A percentile compares a stretch with the other conserved stretches of the same genome.
These are phyloP conservation scores for Drosophila anomalata DNA, from an alignment of 2,888 invertebrate species.

Conservation along the genomic window DNA sequence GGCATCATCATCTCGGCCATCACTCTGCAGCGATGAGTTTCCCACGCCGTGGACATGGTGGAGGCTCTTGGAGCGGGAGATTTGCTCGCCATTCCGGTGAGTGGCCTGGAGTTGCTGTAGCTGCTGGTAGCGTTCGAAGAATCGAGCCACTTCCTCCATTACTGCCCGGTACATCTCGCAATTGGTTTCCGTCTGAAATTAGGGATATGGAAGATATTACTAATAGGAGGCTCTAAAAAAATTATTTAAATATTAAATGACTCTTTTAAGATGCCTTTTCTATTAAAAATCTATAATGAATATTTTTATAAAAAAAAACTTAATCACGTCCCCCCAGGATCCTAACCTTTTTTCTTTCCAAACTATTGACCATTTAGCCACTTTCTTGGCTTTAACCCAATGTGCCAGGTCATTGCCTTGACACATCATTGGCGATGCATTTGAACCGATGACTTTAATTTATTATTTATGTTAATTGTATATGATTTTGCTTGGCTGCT, in stretches of 20 bases:
- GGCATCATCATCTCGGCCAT: conserved; percentile 49
- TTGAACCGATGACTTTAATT: conserved; percentile 42
- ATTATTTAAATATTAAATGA: too few species aligned
- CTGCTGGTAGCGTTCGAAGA: conserved; percentile 86
- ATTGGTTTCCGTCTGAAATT: conserved; percentile 86
- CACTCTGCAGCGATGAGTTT: conserved; percentile 44
- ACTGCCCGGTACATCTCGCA: conserved; percentile 88
- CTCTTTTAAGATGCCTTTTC: too few species aligned
- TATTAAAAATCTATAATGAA: too few species aligned
- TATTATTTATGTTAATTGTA: conserved; percentile 43
- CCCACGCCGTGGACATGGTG: conserved; percentile 80
- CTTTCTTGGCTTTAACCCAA: neutral
- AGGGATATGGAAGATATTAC: neutral
- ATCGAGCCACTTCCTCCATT: conserved; percentile 88
- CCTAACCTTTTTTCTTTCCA: neutral
- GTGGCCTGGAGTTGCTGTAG: conserved; percentile 62
- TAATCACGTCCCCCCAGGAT: neutral
- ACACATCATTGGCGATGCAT: conserved; percentile 28
- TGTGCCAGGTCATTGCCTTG: conserved; percentile 40
- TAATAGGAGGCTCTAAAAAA: too few species aligned
- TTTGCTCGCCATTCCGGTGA: conserved; percentile 74
- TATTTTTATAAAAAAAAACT: neutral
- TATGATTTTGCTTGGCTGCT: conserved; percentile 31
- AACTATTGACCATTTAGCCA: neutral
- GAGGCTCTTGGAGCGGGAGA: conserved; percentile 83